Evolutionary conservation across 2,888 invertebrate genomes (phyloP).

Genomic region (Petrophora chlorosata): DNA sequence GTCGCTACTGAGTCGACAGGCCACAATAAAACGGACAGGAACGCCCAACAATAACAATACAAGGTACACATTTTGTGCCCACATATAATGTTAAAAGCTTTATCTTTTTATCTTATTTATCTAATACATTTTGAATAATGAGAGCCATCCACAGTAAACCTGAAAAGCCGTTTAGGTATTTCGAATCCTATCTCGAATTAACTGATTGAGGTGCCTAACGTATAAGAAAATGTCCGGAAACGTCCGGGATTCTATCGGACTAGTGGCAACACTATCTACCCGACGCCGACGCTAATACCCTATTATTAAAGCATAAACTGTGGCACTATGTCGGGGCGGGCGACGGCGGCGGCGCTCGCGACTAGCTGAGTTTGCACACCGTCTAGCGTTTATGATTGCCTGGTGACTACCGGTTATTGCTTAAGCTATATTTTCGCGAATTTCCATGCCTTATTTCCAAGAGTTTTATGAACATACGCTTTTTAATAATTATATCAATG

Average conservation of each 20-base stretch:
- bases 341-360: background rate
- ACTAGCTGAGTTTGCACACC: constrained; percentile 18
- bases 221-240: constrained; percentile 10
- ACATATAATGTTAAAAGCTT: too few species aligned
- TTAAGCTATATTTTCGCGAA: constrained; percentile 1
- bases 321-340: constrained; percentile 6
- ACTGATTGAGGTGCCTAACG: too few species aligned
- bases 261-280: constrained; percentile 35
- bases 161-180: too few species aligned
- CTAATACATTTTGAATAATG: too few species aligned
- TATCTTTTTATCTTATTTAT: too few species aligned
- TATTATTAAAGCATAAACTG: constrained; percentile 70
- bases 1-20: background rate
- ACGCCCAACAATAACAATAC: background rate
- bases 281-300: constrained; percentile 45
- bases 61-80: constrained; percentile 3
- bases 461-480: too few species aligned
- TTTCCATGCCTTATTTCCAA: background rate
- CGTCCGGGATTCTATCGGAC: constrained; percentile 9
- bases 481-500: background rate
- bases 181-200: too few species aligned
- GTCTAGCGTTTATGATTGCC: constrained; percentile 11
- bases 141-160: too few species aligned
- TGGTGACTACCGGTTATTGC: background rate
- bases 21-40: background rate